Evolutionary conservation across 2,888 invertebrate genomes (phyloP), one percentile per base, ranked within the genome.

Genomic region (Ganaspis brasiliensis): DNA sequence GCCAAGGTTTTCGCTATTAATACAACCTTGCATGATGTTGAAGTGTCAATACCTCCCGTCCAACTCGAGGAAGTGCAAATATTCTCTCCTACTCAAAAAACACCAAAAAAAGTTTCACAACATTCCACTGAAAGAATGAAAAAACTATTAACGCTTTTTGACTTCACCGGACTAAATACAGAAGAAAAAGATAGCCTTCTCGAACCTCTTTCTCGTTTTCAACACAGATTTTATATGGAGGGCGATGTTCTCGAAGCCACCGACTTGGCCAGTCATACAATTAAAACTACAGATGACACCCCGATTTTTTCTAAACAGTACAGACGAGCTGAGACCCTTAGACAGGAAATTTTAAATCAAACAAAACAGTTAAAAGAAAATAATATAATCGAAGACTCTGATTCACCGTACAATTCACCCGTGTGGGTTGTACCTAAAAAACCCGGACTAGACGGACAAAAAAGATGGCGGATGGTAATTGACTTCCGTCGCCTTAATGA

Each of bases 181-280:
- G 40, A 40, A 40, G 40, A 40, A 9, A 40, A 40, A 40, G 12
- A 40, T 40, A 40, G 40, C 9, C 40, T 40, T 40, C 12, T 40
- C 10, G 10, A 9, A 40, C 40, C 40, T 9, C 2, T 40, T 12
- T 12, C 10, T 40, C 9, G 12, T 12, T 40, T 40, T 40, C 12
- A 9, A 40, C 40, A 40, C 9, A 3, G 40, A 9, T 74, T 73
- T 24, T 57, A 76, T 16, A 16, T 76, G 1, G 67, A 67, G 12
- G 75, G 76, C 3, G 73, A 76, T 35, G 63, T 57, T 45, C 37
- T 76, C 0, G 52, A 37, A 35, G 49, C 72, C 2, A 78, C 75
- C 12, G 63, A 52, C 24, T 61, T 72, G 19, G 26, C 72, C 0
- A 19, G 16, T 12, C 75, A 78, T 19, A 72, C 52, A 40, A 40